phyloP scores from a whole-genome alignment of 2,797 vertebrate genomes.

The Myiotriccus ornatus region DNA sequence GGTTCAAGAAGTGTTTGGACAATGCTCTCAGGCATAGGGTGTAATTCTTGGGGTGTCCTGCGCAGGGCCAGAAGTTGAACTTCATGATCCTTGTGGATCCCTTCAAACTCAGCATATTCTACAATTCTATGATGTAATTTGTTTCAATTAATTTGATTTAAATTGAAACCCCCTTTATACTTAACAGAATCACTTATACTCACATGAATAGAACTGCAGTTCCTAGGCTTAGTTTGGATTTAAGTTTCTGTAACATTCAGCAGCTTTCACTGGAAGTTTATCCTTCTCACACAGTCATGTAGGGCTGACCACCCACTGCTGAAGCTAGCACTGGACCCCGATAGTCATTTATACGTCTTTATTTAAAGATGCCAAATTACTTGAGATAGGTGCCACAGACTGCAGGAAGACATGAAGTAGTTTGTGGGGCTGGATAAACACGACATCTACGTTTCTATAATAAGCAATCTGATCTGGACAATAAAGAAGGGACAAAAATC shows the following conservation, averaged over 20 bases:
- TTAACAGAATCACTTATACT: not conserved
- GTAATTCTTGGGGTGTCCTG: not conserved
- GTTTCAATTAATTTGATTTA: not conserved
- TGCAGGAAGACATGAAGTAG: not conserved
- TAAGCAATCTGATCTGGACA: not conserved
- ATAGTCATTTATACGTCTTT: accelerated
- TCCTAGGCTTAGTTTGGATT: not conserved
- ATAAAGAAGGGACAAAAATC: not conserved
- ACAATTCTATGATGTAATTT: not conserved
- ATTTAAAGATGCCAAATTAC: not conserved
- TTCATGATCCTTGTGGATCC: not conserved
- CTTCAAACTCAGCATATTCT: not conserved
- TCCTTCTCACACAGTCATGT: not conserved
- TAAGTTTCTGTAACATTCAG: not conserved
- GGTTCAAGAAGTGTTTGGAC: not conserved
- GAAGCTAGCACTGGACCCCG: not conserved
- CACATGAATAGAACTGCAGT: not conserved
- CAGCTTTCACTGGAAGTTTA: not conserved
- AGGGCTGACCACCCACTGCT: not conserved
- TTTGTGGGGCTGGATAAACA: not conserved
- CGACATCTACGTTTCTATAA: not conserved
- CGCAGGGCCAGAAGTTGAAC: not conserved
- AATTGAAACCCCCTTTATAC: not conserved
- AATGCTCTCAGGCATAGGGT: not conserved
- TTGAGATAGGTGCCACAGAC: not conserved